A percentile compares a stretch with the other conserved stretches of the same genome.
Evolutionary conservation across 2,888 invertebrate genomes (phyloP).

Genomic region (Lasioglossum figueresi): DNA sequence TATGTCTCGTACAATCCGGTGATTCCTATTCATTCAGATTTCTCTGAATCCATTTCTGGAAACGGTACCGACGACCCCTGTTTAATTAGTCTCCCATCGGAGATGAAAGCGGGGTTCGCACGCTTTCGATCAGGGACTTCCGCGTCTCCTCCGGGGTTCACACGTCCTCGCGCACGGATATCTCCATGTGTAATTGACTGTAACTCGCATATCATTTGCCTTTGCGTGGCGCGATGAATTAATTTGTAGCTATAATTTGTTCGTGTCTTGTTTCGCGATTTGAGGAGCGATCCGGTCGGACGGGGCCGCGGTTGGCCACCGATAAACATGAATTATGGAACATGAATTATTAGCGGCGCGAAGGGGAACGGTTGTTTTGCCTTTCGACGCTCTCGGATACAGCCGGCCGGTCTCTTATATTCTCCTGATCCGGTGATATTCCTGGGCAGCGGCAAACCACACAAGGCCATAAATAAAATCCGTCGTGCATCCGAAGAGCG

Average conservation of each 20-base stretch:
- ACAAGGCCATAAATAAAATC: constrained; percentile 57
- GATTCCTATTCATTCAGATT: not conserved
- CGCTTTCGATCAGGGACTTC: not conserved
- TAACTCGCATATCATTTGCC: not conserved
- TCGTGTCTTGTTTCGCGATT: not conserved
- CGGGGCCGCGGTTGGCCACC: not conserved
- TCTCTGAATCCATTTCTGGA: not conserved
- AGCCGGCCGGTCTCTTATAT: constrained; percentile 41
- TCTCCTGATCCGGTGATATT: constrained; percentile 60
- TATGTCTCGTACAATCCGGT: not conserved
- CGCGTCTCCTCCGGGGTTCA: not conserved
- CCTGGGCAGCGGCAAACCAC: constrained; percentile 33
- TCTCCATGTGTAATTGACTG: not conserved
- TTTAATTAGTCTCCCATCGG: not conserved
- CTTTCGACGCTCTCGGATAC: constrained; percentile 41
- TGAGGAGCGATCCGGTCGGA: not conserved
- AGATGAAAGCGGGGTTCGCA: not conserved
- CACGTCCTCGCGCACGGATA: not conserved
- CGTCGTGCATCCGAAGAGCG: constrained; percentile 40
- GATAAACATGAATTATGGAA: constrained; percentile 52
- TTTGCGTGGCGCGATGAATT: not conserved
- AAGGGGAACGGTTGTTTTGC: constrained; percentile 21
- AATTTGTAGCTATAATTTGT: constrained; percentile 1
- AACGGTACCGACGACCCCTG: not conserved
- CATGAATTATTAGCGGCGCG: constrained; percentile 29